A percentile compares a stretch with the other conserved stretches of the same genome.
Conservation (phyloP, 2,113 vertebrate species). For the Himantopus leucocephalus region DNA sequence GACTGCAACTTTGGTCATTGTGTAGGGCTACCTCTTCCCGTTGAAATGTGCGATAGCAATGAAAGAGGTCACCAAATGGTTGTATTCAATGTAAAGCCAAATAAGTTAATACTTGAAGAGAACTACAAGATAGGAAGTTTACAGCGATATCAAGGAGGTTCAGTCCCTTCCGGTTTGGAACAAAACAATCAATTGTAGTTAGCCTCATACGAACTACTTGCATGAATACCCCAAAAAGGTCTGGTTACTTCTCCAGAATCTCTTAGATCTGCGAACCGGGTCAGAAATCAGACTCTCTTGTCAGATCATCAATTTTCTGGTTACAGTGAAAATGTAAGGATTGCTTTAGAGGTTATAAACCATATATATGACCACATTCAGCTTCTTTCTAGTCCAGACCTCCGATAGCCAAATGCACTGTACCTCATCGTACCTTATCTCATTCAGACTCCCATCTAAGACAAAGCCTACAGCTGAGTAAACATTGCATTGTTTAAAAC, state of each 20-base stretch:
- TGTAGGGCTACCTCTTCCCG: neutral
- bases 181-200: neutral
- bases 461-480: neutral
- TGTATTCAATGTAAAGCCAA: neutral
- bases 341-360: neutral
- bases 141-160: neutral
- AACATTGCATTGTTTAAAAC: neutral
- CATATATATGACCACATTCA: neutral
- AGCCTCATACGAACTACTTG: neutral
- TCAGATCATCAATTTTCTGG: neutral
- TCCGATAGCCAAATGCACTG: neutral
- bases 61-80: neutral
- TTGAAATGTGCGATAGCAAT: neutral
- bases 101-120: neutral
- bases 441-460: neutral
- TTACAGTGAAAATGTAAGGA: neutral
- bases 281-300: neutral
- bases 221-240: neutral
- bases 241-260: neutral
- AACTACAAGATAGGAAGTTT: neutral
- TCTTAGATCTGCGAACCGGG: neutral
- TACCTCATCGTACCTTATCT: neutral
- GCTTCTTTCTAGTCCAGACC: neutral
- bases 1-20: neutral
- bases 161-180: neutral